Base-by-base conservation (phyloP, 2,888 invertebrate species). In the Drosophila pseudotalamancana region DNA sequence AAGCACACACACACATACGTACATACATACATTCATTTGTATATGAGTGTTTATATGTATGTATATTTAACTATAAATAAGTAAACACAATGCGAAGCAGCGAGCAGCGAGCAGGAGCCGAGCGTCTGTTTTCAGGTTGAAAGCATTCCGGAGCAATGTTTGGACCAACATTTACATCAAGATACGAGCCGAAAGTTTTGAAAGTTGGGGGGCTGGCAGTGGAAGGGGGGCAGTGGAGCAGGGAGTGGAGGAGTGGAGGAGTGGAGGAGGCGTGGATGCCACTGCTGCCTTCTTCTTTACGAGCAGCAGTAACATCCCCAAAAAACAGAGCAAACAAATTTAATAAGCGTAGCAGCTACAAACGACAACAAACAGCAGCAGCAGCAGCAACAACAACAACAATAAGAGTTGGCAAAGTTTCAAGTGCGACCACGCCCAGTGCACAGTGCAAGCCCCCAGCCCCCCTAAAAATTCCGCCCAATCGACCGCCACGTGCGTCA, bases 311-410 rank as follows among this genome's bases (percentile, higher is more conserved):
- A 31, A 21, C 57, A 57, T 23, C 25, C 59, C 46, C 21, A 40
- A 39, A 25, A 50, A 59, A 72, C 32, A 27, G 50, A 54, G 68
- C 55, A 68, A 71, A 68, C 70, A 74, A 74, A 74, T 72, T 69
- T 69, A 69, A 72, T 74, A 72, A 74, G 74, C 74, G 46, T 57
- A 50, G 69, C 73, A 73, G 73, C 65, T 35, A 72, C 42, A 37
- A 56, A 64, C 45, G 45, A 57, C 60, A 60, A 50, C 59, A 39
- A 48, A 71, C 55, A 40, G 16, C 34, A 34, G 1, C 35, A 18
- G 42, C 65, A 46, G 23, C 34, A 50, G 37, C 14, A 40, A 40
- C n/a, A 18, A 37, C 18, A 34, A 16, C 29, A 48, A 34, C 29
- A 57, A 27, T 16, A 42, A 19, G 14, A 56, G 45, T 25, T 46